Conservation (phyloP, 2,888 invertebrate species). For the Ptilodon capucinus region DNA sequence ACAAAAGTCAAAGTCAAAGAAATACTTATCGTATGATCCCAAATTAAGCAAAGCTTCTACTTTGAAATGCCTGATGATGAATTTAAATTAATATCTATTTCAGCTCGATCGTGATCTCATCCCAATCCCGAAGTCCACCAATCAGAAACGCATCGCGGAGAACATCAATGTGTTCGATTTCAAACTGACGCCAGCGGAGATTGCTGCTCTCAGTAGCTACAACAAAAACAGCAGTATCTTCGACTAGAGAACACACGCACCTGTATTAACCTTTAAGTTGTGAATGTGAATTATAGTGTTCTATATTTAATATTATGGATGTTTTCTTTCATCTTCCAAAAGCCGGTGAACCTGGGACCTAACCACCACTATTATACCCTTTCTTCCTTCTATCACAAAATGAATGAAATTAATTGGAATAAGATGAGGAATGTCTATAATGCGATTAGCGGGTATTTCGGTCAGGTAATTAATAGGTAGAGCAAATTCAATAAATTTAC, state of each 20-base stretch:
- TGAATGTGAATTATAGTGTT: background rate
- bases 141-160: slow-evolving; percentile 70
- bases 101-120: slow-evolving; percentile 78
- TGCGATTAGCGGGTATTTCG: too few relatives aligned
- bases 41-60: background rate
- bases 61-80: too few relatives aligned
- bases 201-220: slow-evolving; percentile 71
- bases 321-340: too few relatives aligned
- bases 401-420: too few relatives aligned
- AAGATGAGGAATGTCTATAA: too few relatives aligned
- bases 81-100: slow-evolving; percentile 16
- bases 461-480: too few relatives aligned
- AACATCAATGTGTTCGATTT: slow-evolving; percentile 84
- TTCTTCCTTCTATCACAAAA: too few relatives aligned
- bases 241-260: slow-evolving; percentile 5
- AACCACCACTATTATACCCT: too few relatives aligned
- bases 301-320: too few relatives aligned
- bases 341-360: too few relatives aligned
- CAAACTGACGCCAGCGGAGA: slow-evolving; percentile 73
- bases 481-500: too few relatives aligned
- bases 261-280: background rate
- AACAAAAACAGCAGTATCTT: slow-evolving; percentile 57
- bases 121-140: slow-evolving; percentile 83
- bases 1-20: too few relatives aligned
- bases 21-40: background rate